Conservation (phyloP, 1,140 invertebrate species). For the Aphis craccivora region DNA sequence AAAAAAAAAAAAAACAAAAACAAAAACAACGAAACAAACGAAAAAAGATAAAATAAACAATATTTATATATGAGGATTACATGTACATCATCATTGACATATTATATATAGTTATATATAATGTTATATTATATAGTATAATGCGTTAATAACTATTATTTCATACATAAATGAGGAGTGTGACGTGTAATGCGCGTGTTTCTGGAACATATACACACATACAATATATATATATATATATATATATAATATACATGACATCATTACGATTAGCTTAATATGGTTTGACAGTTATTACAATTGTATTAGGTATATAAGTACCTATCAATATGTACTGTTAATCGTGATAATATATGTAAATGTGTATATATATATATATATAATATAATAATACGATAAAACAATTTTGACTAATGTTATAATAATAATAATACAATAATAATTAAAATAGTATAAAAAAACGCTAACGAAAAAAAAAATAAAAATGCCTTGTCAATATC, state of each 20-base stretch:
- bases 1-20: slow-evolving; percentile 38
- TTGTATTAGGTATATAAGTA: not conserved
- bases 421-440: not conserved
- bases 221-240: slow-evolving; percentile 38
- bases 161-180: slow-evolving; percentile 14
- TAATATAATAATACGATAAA: slow-evolving; percentile 7
- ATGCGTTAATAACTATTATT: slow-evolving; percentile 46
- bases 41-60: slow-evolving; percentile 20
- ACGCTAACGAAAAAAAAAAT: slow-evolving; percentile 22
- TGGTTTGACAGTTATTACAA: slow-evolving; percentile 23
- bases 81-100: slow-evolving; percentile 31
- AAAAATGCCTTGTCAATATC: slow-evolving; percentile 25
- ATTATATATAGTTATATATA: slow-evolving; percentile 24
- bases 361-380: not conserved
- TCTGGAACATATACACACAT: slow-evolving; percentile 47
- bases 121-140: not conserved
- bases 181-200: slow-evolving; percentile 30
- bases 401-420: slow-evolving; percentile 40
- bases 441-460: slow-evolving; percentile 1
- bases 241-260: not conserved
- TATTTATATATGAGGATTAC: slow-evolving; percentile 38
- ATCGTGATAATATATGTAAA: not conserved
- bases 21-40: not conserved
- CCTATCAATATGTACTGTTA: not conserved
- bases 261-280: slow-evolving; percentile 35